Percentiles rank a stretch among this genome's conserved stretches.
phyloP scores from a whole-genome alignment of 2,888 invertebrate genomes.

The Ochropleura leucogaster region DNA sequence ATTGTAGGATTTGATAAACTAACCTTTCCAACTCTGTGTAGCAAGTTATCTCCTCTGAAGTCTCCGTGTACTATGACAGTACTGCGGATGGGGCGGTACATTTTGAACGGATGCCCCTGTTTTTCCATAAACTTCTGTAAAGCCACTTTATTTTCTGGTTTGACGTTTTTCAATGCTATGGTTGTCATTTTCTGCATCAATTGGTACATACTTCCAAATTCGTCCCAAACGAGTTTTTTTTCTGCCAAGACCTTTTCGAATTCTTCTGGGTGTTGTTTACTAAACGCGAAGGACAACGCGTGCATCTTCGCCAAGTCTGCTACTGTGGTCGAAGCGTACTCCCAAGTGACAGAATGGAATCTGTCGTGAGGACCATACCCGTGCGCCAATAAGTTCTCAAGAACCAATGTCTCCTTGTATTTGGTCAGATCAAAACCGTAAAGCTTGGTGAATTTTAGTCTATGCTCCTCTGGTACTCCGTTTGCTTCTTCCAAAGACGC shows the following conservation, averaged over 20 bases:
- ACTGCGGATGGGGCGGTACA: background rate
- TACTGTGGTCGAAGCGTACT: conserved; percentile 67
- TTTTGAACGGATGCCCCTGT: background rate
- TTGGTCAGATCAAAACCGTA: conserved; percentile 64
- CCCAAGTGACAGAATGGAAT: conserved; percentile 68
- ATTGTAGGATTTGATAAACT: background rate
- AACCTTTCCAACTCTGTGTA: conserved; percentile 33
- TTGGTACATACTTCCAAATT: background rate
- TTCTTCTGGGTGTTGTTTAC: conserved; percentile 68
- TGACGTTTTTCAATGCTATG: background rate
- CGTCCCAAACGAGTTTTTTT: background rate
- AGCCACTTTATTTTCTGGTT: background rate
- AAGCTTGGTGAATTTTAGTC: conserved; percentile 64
- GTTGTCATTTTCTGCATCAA: background rate
- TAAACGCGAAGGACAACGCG: conserved; percentile 74
- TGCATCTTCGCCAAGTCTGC: conserved; percentile 75
- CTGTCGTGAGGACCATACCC: conserved; percentile 72
- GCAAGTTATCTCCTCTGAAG: conserved; percentile 31
- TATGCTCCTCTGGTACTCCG: conserved; percentile 60
- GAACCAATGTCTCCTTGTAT: conserved; percentile 72
- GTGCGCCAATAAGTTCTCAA: conserved; percentile 69
- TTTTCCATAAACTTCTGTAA: conserved; percentile 11
- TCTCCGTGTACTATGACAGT: conserved; percentile 22
- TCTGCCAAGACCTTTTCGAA: conserved; percentile 43
- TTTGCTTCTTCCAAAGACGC: conserved; percentile 55